phyloP scores from a whole-genome alignment of 1,140 invertebrate species.

The Physella acuta region DNA sequence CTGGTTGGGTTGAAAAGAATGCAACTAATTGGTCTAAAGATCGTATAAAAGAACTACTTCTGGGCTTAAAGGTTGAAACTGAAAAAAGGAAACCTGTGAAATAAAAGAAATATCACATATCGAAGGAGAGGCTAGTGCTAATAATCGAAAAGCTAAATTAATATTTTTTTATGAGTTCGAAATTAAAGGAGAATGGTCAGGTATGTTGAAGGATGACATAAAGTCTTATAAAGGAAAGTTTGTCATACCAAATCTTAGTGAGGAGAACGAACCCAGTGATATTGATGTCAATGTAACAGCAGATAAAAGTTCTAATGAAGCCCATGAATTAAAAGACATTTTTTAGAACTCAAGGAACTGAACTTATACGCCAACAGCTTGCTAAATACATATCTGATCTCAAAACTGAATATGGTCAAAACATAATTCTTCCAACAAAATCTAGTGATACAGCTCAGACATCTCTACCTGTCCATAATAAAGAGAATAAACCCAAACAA shows the following conservation, averaged over 20 bases:
- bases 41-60: too few species aligned
- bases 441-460: conserved; percentile 8
- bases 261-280: conserved; percentile 94
- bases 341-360: conserved; percentile 73
- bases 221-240: conserved; percentile 75
- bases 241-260: conserved; percentile 92
- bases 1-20: too few species aligned
- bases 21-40: too few species aligned
- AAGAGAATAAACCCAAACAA: conserved; percentile 48
- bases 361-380: conserved; percentile 76
- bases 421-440: conserved; percentile 82
- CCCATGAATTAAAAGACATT: conserved; percentile 76
- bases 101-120: conserved; percentile 84
- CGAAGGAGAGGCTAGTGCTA: conserved; percentile 91
- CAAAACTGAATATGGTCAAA: conserved; percentile 78
- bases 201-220: conserved; percentile 48
- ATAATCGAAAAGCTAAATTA: conserved; percentile 98
- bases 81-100: too few species aligned
- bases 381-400: conserved; percentile 81
- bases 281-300: conserved; percentile 86
- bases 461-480: conserved; percentile 25
- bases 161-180: conserved; percentile 99
- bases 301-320: conserved; percentile 76
- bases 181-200: conserved; percentile 87
- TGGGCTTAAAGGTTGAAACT: too few species aligned